phyloP scores from a whole-genome alignment of 2,888 invertebrate genomes.

The Acrobasis consociella region DNA sequence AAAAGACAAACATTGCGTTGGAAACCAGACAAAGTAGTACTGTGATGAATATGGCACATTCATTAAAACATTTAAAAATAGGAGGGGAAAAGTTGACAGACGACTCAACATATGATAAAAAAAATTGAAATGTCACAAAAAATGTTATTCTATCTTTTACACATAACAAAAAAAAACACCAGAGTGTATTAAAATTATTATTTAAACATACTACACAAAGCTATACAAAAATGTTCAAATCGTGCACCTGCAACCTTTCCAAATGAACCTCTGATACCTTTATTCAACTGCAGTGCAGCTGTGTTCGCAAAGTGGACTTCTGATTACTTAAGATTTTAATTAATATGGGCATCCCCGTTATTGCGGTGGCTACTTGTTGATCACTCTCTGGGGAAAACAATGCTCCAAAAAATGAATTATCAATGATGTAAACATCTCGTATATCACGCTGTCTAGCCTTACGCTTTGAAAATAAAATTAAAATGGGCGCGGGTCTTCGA shows the following conservation, averaged over 20 bases:
- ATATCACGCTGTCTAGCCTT: neutral
- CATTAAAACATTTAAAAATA: neutral
- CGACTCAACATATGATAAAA: neutral
- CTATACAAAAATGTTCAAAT: neutral
- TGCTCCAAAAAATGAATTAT: constrained; percentile 34
- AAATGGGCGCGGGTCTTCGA: no score
- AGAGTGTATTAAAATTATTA: no score
- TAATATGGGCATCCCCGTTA: constrained; percentile 51
- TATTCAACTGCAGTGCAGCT: constrained; percentile 27
- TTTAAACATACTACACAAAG: neutral
- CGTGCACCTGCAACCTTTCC: constrained; percentile 16
- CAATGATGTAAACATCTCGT: constrained; percentile 14
- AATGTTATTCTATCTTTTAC: no score
- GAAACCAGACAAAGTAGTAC: neutral
- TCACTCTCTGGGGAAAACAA: constrained; percentile 61
- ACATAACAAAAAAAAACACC: no score
- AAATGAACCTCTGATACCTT: constrained; percentile 12
- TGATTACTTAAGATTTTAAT: constrained; percentile 64
- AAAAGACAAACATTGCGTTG: neutral
- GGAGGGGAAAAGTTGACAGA: neutral
- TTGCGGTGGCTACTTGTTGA: constrained; percentile 51
- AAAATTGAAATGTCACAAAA: neutral
- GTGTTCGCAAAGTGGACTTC: constrained; percentile 38
- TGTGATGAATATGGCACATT: neutral
- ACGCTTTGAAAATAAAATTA: neutral